Conservation (phyloP, 1,140 invertebrate genomes). For the Polyergus mexicanus region DNA sequence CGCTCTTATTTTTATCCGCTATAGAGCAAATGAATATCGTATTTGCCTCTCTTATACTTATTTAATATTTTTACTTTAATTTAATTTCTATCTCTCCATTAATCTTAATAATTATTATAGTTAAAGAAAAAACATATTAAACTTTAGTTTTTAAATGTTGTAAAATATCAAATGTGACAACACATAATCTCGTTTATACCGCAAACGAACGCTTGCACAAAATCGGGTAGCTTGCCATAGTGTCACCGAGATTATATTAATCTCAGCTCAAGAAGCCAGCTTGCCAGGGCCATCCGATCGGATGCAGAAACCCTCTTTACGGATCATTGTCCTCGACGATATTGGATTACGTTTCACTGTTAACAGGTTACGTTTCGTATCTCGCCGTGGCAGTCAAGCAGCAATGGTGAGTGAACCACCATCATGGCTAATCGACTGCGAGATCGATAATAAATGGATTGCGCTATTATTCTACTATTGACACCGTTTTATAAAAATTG, state of each 20-base stretch:
- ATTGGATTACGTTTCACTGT: conserved; percentile 75
- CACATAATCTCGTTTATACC: background rate
- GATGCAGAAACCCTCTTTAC: conserved; percentile 62
- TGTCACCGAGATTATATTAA: conserved; percentile 70
- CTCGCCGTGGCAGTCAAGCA: conserved; percentile 63
- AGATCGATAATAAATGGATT: conserved; percentile 55
- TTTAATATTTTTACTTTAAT: background rate
- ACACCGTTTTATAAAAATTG: background rate
- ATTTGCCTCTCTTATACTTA: background rate
- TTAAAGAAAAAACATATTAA: background rate
- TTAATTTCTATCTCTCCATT: too few species aligned
- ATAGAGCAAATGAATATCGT: background rate
- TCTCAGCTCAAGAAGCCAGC: conserved; percentile 48
- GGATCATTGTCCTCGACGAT: conserved; percentile 68
- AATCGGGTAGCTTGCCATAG: conserved; percentile 51
- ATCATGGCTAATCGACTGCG: conserved; percentile 65
- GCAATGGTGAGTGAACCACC: conserved; percentile 63
- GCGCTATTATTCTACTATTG: conserved; percentile 7
- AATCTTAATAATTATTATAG: too few species aligned
- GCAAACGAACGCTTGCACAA: conserved; percentile 27
- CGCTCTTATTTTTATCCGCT: background rate
- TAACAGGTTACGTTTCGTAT: conserved; percentile 77
- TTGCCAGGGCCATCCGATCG: conserved; percentile 63
- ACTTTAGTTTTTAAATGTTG: background rate
- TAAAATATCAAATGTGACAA: background rate